Base-by-base conservation (phyloP, 2,113 vertebrate genomes). In the Promerops cafer region DNA sequence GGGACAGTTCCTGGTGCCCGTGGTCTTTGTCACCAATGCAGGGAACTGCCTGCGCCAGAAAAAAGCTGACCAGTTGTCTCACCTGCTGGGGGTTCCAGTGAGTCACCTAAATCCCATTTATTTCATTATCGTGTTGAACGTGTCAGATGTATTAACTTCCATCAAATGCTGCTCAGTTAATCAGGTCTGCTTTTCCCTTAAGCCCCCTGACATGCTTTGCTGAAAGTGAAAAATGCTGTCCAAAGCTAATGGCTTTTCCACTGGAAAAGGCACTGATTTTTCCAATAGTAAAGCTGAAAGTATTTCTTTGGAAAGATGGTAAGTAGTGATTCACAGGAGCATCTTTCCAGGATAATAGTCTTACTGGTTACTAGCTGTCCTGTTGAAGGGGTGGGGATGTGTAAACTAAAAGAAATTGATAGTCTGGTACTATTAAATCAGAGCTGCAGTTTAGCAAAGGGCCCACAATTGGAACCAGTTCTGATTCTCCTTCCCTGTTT, bases 21-120 rank as follows among this genome's bases (percentile, higher is more conserved):
- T 99, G 1, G 98, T 99, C 3, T 99, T 99, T n/a, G 98, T 99
- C 87, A 99, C 99, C 35, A 99, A 99, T 2, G 98, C 99, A n/a
- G 99, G 99, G 86, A 99, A 98, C 72, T 99, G 98, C 94, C 98
- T 98, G 44, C 97, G 98, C 53, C 98, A 98, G 90, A 92, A 98
- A 13, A 99, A 99, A 84, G 99, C 99, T 4, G 97, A 98, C 44
- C 98, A 99, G 96, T 87, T 99, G 88, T 98, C 98, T 47, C 97
- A 97, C 31, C 94, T 99, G 5, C 97, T 99, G 90, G 98, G 98
- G 24, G 96, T 99, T 42, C 97, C 98, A 30, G 99, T 99, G 94
- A 98, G 99, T 98, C 54, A 12, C 10, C 27, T 30, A 26, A 91
- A 42, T 23, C 20, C 42, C n/a, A 2, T 27, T 79, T 39, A 23